A percentile compares a stretch with the other conserved stretches of the same genome.
Evolutionary conservation across 2,113 vertebrate genomes (phyloP).

Genomic region (Zosterops lateralis): DNA sequence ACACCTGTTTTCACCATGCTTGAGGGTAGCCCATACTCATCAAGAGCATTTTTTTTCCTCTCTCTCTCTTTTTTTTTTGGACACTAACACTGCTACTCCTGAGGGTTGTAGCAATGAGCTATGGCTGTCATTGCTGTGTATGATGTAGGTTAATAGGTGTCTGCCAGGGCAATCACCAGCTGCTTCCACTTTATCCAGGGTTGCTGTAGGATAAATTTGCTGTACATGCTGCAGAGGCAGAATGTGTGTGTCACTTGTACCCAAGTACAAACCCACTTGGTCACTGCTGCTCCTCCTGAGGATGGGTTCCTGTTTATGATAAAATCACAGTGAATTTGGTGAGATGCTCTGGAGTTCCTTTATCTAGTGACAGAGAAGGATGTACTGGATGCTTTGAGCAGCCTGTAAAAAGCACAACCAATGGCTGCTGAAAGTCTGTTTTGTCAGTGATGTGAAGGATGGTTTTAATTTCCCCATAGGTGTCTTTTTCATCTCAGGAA

Average conservation of each 20-base stretch:
- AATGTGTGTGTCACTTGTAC: background rate
- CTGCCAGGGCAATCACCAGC: background rate
- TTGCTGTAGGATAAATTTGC: background rate
- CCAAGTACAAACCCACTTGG: background rate
- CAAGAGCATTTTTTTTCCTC: background rate
- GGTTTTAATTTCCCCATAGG: slow-evolving; percentile 51
- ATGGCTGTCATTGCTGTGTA: background rate
- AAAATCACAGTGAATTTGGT: background rate
- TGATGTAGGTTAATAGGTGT: background rate
- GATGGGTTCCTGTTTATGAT: background rate
- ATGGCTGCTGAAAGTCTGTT: background rate
- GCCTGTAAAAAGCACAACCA: background rate
- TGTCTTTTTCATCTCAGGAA: slow-evolving; percentile 38
- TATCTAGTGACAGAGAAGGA: background rate
- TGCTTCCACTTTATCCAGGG: background rate
- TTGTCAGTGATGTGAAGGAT: slow-evolving; percentile 43
- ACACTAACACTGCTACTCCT: background rate
- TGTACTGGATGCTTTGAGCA: background rate
- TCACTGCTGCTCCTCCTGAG: background rate
- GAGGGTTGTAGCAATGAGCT: background rate
- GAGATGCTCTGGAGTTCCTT: background rate
- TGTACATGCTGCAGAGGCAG: background rate
- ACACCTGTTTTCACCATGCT: background rate
- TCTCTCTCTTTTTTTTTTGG: background rate
- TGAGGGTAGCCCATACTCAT: background rate